Base-by-base conservation (phyloP, 2,113 vertebrate species). In the Egretta garzetta region DNA sequence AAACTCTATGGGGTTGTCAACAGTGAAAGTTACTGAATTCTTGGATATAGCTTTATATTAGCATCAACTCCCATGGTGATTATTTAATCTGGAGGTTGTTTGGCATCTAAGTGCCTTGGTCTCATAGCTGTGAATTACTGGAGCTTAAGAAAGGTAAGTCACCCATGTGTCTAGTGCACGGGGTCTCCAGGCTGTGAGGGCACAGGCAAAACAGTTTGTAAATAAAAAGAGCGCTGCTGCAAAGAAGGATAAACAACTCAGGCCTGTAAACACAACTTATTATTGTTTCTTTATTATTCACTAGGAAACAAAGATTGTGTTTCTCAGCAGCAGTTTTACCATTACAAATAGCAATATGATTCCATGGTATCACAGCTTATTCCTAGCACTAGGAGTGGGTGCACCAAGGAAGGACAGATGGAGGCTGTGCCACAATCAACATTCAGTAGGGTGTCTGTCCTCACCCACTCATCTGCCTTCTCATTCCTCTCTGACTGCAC, bases 361-460 rank as follows among this genome's bases (percentile, higher is more conserved):
- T 93, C 94, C 88, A 72, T 56, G 90, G 50, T 58, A 87, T 92
- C 80, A 87, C 68, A 91, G 92, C 90, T 96, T 96, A 96, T 96
- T 94, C 96, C 88, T 89, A 83, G 88, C 93, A 62, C 81, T 35
- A 50, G 64, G 96, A 96, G 93, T 96, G 94, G 96, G 94, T 96
- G 94, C 91, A 96, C 81, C 80, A 63, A 96, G 93, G 93, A 85
- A 90, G 94, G 96, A 97, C 94, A 96, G 94, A 97, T 96, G 93
- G 96, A 97, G 93, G 71, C 93, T 80, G 60, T 93, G 88, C 92
- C 94, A 94, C 76, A 84, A 70, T 89, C 94, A 95, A 80, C 86
- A 95, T 90, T 79, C 93, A 58, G 52, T 55, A 70, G 91, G 94
- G 92, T 89, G 94, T 64, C 92, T 96, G 88, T 97, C 82, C 91